Percentiles rank a stretch among this genome's conserved stretches.
These are phyloP conservation scores for Orchestia grillus DNA, from an alignment of 1,140 invertebrate genomes.

Conservation along the genomic window DNA sequence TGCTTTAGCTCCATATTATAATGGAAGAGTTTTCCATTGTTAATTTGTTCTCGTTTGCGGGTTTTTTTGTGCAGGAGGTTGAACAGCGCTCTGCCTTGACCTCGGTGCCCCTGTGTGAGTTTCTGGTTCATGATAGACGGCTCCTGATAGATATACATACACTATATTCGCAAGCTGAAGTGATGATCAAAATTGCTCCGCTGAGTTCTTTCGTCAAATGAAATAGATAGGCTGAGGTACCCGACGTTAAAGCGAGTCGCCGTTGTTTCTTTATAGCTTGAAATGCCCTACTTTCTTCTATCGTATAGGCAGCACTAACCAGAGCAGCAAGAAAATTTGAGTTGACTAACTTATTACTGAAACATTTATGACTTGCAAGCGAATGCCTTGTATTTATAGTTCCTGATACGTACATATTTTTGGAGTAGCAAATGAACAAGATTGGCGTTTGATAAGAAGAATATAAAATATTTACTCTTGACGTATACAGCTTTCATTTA, in stretches of 20 bases:
- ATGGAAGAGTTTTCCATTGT: constrained; percentile 52
- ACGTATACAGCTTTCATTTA: too few species aligned
- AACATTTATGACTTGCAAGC: background rate
- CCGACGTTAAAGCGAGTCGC: background rate
- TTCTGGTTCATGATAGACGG: constrained; percentile 39
- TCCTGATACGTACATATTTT: background rate
- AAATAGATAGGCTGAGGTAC: background rate
- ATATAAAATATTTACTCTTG: too few species aligned
- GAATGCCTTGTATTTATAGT: too few species aligned
- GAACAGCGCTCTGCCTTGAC: constrained; percentile 47
- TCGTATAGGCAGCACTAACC: background rate
- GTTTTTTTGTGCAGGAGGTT: constrained; percentile 33
- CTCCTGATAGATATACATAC: background rate
- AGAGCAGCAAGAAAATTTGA: background rate
- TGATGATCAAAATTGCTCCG: background rate
- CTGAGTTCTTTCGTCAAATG: background rate
- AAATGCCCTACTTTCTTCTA: background rate
- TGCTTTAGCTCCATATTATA: constrained; percentile 54
- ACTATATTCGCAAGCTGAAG: background rate
- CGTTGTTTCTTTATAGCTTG: background rate
- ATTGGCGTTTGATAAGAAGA: too few species aligned
- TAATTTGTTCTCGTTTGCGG: constrained; percentile 53
- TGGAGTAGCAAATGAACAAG: too few species aligned
- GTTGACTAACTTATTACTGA: background rate
- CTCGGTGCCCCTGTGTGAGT: constrained; percentile 41